Evolutionary conservation across 2,113 vertebrate species (phyloP).

Genomic region (Candoia aspera): DNA sequence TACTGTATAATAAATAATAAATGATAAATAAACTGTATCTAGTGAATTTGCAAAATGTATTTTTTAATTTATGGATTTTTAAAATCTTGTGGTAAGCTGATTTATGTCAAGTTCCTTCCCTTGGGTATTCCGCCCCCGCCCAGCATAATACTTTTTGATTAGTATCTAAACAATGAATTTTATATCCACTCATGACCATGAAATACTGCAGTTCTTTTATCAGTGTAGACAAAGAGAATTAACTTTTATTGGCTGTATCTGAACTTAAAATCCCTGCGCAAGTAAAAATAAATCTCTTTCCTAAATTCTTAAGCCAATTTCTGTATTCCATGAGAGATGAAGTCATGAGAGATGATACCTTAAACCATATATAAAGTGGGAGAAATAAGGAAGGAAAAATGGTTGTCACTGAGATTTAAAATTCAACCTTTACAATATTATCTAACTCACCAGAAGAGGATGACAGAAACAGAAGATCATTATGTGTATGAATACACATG

Average conservation of each 20-base stretch:
- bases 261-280: not conserved
- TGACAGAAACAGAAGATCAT: slow-evolving; percentile 14
- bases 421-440: not conserved
- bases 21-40: not conserved
- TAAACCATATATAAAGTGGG: slow-evolving; percentile 14
- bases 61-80: not conserved
- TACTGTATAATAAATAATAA: not conserved
- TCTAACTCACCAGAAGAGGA: not conserved
- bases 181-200: not conserved
- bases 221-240: slow-evolving; percentile 6
- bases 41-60: not conserved
- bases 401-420: not conserved
- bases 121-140: not conserved
- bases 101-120: not conserved
- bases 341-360: slow-evolving; percentile 4
- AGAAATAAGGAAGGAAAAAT: slow-evolving; percentile 22
- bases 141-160: not conserved
- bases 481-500: not conserved
- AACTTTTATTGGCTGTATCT: slow-evolving; percentile 25
- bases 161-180: not conserved
- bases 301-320: not conserved
- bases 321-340: slow-evolving; percentile 18
- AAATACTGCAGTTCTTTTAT: not conserved
- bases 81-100: not conserved
- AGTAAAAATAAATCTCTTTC: slow-evolving; percentile 12